These are phyloP conservation scores for Enteromius anoplus DNA, from an alignment of 2,797 vertebrate genomes.

Conservation along the genomic window DNA sequence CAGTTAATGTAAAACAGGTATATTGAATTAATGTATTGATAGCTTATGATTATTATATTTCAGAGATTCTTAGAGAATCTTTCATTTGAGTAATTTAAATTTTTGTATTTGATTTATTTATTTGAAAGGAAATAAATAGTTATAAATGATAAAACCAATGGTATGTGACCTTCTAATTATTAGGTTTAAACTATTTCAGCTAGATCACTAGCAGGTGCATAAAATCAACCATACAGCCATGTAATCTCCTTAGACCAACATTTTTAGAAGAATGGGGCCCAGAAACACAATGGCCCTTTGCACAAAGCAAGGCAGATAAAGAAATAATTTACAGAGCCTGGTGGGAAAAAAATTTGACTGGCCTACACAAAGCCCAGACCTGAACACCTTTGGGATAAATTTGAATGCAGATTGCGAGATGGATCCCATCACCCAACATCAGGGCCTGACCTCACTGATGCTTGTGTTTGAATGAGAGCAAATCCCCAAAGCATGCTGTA, in stretches of 20 bases:
- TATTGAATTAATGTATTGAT: neutral
- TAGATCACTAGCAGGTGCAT: constrained; percentile 33
- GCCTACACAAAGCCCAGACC: constrained; percentile 25
- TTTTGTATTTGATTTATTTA: neutral
- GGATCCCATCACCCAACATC: constrained; percentile 11
- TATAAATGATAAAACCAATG: neutral
- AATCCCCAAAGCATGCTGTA: constrained; percentile 1
- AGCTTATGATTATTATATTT: neutral
- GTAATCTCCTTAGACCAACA: constrained; percentile 35
- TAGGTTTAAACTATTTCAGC: constrained; percentile 7
- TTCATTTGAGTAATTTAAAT: neutral
- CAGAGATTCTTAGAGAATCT: neutral
- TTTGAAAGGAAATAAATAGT: neutral
- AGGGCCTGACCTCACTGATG: constrained; percentile 22
- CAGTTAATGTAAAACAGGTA: constrained; percentile 45
- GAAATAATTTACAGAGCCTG: constrained; percentile 32
- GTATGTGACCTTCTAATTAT: constrained; percentile 9
- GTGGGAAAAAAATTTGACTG: constrained; percentile 24
- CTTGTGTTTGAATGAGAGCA: neutral
- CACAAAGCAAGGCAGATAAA: constrained; percentile 28
- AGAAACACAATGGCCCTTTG: constrained; percentile 14
- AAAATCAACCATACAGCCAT: constrained; percentile 36
- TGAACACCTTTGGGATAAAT: constrained; percentile 28
- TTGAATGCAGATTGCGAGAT: constrained; percentile 22
- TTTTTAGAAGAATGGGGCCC: constrained; percentile 23